phyloP scores from a whole-genome alignment of 2,797 vertebrate species.

The Sebastes taczanowskii region DNA sequence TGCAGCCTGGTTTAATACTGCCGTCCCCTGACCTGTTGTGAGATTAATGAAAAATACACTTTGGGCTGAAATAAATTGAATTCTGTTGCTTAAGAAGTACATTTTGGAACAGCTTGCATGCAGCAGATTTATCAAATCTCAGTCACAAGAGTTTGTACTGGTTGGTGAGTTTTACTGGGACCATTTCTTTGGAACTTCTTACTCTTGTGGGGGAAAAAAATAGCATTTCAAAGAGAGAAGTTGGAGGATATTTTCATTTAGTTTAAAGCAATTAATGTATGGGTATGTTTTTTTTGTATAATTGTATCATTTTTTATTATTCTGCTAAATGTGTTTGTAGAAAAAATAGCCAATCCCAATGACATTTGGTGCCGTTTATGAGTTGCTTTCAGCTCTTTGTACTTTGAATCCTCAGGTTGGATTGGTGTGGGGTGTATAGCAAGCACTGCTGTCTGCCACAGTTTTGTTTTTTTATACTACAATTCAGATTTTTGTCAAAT shows the following conservation, averaged over 20 bases:
- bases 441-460: neutral
- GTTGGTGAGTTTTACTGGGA: neutral
- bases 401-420: neutral
- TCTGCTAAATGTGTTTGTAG: neutral
- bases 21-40: slow-evolving; percentile 7
- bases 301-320: neutral
- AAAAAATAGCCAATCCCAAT: neutral
- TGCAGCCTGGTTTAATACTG: slow-evolving; percentile 6
- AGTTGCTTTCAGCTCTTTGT: neutral
- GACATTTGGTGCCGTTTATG: neutral
- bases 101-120: slow-evolving; percentile 4
- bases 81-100: neutral
- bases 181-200: neutral
- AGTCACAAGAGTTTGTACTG: slow-evolving; percentile 18
- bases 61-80: neutral
- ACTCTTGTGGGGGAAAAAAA: neutral
- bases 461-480: neutral
- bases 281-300: neutral
- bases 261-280: neutral
- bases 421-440: neutral
- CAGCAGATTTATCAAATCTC: neutral
- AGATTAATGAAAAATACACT: slow-evolving; percentile 11
- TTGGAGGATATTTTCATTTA: neutral
- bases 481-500: neutral
- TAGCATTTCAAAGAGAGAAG: slow-evolving; percentile 2